Percentiles rank a stretch among this genome's conserved stretches.
Conservation (phyloP, 2,797 vertebrate genomes). For the Cossypha caffra region DNA sequence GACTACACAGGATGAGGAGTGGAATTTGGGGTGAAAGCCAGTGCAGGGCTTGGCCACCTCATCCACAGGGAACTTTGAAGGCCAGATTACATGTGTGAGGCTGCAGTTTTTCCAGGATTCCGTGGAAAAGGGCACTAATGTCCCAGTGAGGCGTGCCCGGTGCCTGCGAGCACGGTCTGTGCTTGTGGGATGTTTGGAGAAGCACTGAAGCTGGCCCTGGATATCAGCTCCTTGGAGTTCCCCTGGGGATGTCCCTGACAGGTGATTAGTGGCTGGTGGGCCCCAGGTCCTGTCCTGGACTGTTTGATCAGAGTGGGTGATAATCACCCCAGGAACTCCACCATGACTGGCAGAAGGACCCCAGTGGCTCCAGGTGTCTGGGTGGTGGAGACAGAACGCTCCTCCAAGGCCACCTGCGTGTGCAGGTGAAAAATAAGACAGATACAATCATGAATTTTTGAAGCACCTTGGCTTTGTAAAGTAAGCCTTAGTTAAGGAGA, state of each 20-base stretch:
- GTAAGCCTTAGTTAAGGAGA: constrained; percentile 24
- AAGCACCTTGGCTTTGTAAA: constrained; percentile 24
- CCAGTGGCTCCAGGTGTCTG: background rate
- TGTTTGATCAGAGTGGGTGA: background rate
- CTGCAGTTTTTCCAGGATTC: background rate
- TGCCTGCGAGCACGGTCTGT: fast-evolving
- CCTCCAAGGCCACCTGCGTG: background rate
- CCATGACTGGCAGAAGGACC: background rate
- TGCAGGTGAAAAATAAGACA: constrained; percentile 6
- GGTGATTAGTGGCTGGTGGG: background rate
- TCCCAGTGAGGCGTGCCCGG: fast-evolving
- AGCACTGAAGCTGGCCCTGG: background rate
- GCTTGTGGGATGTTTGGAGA: background rate
- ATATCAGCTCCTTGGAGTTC: background rate
- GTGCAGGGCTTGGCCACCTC: background rate
- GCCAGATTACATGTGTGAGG: fast-evolving
- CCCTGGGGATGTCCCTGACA: background rate
- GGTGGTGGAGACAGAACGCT: background rate
- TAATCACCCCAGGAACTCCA: background rate
- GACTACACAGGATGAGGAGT: background rate
- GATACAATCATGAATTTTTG: constrained; percentile 45
- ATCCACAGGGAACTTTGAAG: background rate
- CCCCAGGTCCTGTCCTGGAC: background rate
- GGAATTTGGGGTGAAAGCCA: background rate
- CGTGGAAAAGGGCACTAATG: fast-evolving